Percentiles rank a stretch among this genome's conserved stretches.
phyloP scores from a whole-genome alignment of 2,113 vertebrate species.

The Dipodomys merriami region DNA sequence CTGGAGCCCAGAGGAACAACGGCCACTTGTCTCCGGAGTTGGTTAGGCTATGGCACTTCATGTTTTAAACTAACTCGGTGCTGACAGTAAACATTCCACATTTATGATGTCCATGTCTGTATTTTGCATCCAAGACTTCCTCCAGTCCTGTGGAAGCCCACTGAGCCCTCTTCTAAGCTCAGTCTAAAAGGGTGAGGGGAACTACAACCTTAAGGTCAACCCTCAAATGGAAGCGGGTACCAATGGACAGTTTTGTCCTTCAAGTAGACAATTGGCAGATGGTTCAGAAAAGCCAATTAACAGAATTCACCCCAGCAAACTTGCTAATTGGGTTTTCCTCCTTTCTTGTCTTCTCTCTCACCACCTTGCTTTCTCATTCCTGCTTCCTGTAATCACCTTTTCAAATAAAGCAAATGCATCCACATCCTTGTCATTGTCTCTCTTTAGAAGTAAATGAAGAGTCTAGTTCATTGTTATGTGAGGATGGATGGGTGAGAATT shows the following conservation, averaged over 20 bases:
- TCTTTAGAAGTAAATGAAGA: background rate
- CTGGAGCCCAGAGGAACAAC: background rate
- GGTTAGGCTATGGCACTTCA: background rate
- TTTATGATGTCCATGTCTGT: background rate
- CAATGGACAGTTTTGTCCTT: background rate
- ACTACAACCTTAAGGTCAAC: background rate
- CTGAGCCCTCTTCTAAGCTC: background rate
- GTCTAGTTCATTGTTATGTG: background rate
- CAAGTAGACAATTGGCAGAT: background rate
- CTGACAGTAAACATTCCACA: rapidly evolving
- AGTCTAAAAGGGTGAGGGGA: background rate
- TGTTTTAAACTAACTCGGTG: background rate
- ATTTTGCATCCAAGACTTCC: background rate
- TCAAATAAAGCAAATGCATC: background rate
- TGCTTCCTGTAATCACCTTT: background rate
- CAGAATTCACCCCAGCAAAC: background rate
- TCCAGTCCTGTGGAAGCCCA: background rate
- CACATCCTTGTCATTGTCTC: background rate
- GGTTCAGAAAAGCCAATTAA: too few relatives aligned
- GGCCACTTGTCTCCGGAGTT: background rate
- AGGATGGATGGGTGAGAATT: too few relatives aligned
- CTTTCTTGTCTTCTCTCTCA: background rate
- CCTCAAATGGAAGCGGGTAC: background rate
- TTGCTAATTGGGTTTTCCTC: background rate
- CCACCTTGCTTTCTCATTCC: background rate